phyloP scores from a whole-genome alignment of 2,113 vertebrate species.

The Mustela nigripes region DNA sequence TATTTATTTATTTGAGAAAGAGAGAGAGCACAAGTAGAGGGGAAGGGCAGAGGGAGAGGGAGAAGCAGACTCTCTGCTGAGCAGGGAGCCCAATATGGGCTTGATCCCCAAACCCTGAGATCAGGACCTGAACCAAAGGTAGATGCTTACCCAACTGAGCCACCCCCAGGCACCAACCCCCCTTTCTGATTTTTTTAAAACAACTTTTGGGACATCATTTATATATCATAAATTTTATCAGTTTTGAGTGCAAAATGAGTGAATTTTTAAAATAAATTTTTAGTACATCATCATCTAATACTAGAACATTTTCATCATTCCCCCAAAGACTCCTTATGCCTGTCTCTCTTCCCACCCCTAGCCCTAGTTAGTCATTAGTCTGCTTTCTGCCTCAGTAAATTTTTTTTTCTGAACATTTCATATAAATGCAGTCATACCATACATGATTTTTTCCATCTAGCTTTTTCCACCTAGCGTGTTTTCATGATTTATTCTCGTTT shows the following conservation, averaged over 20 bases:
- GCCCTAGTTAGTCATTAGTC: rapidly evolving
- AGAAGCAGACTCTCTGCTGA: too few relatives aligned
- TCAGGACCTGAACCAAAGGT: neutral
- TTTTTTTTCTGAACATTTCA: neutral
- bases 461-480: neutral
- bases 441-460: neutral
- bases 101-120: neutral
- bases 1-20: neutral
- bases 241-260: neutral
- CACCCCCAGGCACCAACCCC: too few relatives aligned
- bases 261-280: neutral
- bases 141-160: neutral
- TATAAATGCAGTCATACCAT: neutral
- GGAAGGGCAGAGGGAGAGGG: neutral
- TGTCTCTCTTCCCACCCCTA: rapidly evolving
- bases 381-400: neutral
- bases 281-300: neutral
- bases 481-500: neutral
- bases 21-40: neutral
- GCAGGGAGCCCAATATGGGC: neutral
- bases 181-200: neutral
- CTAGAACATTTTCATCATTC: neutral
- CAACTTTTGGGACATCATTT: neutral
- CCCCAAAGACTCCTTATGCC: neutral
- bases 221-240: neutral